Evolutionary conservation across 2,888 invertebrate genomes (phyloP).

Genomic region (Philhelius pedissequus): DNA sequence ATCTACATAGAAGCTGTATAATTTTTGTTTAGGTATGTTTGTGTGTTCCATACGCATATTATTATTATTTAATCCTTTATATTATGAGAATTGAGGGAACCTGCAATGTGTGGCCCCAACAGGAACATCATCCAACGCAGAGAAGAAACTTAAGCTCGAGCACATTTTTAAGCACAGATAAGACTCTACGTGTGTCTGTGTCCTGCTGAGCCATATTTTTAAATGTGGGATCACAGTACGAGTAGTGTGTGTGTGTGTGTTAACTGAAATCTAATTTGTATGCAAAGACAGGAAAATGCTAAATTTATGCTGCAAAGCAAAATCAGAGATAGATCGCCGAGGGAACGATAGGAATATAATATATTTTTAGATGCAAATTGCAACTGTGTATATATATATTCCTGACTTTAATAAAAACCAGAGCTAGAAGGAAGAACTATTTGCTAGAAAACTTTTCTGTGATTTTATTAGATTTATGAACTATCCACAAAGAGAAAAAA

Average conservation of each 20-base stretch:
- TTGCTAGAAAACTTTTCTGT: not conserved
- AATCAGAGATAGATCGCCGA: not conserved
- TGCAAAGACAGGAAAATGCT: constrained; percentile 58
- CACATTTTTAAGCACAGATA: constrained; percentile 43
- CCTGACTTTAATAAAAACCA: not conserved
- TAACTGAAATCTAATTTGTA: constrained; percentile 58
- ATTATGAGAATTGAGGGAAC: constrained; percentile 51
- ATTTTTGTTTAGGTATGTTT: not conserved
- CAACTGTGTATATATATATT: constrained; percentile 1
- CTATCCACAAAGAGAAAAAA: not conserved
- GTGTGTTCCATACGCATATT: constrained; percentile 21
- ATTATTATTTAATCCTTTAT: constrained; percentile 60
- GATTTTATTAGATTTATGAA: constrained; percentile 52
- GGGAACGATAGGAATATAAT: not conserved
- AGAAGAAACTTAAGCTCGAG: constrained; percentile 40
- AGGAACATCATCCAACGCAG: not conserved
- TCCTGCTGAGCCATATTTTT: not conserved
- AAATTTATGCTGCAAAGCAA: constrained; percentile 40
- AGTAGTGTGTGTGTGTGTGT: not conserved
- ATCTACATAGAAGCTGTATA: not conserved
- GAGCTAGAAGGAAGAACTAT: not conserved
- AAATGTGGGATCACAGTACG: not conserved
- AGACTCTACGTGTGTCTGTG: constrained; percentile 13
- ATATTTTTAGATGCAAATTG: constrained; percentile 57
- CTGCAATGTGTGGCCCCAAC: constrained; percentile 40